A percentile compares a stretch with the other conserved stretches of the same genome.
Conservation (phyloP, 2,888 invertebrate genomes). For the Kryphioiulus occultus region DNA sequence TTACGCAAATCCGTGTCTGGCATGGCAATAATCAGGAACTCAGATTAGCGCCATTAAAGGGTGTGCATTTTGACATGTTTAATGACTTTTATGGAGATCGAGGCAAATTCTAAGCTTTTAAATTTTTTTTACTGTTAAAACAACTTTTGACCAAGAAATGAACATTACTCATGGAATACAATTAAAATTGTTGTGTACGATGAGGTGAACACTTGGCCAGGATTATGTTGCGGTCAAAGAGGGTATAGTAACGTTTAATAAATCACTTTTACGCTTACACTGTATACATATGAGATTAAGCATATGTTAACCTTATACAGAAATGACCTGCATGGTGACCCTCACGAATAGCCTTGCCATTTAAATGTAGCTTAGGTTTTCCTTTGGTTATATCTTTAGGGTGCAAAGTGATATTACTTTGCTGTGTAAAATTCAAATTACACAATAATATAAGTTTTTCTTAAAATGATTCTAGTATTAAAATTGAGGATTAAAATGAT, state of each 20-base stretch:
- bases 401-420: no score
- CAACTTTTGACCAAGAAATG: neutral
- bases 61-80: neutral
- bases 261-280: conserved; percentile 18
- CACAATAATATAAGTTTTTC: no score
- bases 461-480: no score
- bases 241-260: neutral
- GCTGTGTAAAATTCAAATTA: no score
- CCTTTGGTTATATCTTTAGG: neutral
- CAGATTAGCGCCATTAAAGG: neutral
- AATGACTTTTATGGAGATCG: conserved; percentile 7
- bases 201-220: neutral
- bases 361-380: neutral
- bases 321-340: conserved; percentile 20
- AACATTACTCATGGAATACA: conserved; percentile 11
- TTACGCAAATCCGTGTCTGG: neutral
- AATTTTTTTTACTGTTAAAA: neutral
- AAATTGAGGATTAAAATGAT: no score
- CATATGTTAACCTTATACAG: neutral
- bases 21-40: conserved; percentile 21
- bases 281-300: neutral
- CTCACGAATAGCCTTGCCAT: neutral
- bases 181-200: neutral
- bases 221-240: neutral
- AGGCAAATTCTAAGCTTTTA: neutral